Base-by-base conservation (phyloP, 2,888 invertebrate species). In the Emesis furor region DNA sequence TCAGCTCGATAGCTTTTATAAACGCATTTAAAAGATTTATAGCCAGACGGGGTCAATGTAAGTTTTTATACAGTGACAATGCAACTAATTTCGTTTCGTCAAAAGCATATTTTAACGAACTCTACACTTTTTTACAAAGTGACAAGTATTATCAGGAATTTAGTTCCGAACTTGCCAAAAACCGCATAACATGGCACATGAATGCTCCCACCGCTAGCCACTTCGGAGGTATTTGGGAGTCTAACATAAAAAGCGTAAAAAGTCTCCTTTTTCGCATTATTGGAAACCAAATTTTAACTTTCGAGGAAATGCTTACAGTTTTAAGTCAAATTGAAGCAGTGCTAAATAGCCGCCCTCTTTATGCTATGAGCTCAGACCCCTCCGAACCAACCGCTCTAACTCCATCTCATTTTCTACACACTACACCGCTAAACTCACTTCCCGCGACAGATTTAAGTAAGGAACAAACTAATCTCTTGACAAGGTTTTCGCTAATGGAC, bases 361-460 rank as follows among this genome's bases (percentile, higher is more conserved):
- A 55, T 74, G 69, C 77, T 59, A 42, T 78, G 14, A 77, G 71
- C 69, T 55, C 65, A 3, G 73, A 83, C 59, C 72, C 76, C 1
- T 72, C 75, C 8, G 74, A 83, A 59, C 68, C 76, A 4, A 67
- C 75, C 8, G 74, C 81, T 51, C 68, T 76, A 24, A 77, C 81
- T 6, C 81, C 81, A 12, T 72, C 73, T 17, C 81, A 81, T 77
- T 81, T 76, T 77, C 39, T 73, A 17, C 17, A 17, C 24, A 59
- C n/a, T 17, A 17, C 59, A 7, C 39, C 68, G 17, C 69, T 51
- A 68, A 71, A 76, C 24, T 46, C 10, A 12, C 35, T 76, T 46
- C 76, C 72, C 17, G 62, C 71, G 37, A 14, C 72, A n/a, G 30
- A 78, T 37, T 39, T 78, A 7, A 68, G 35, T 68, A 37, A 51